These are phyloP conservation scores for Steatornis caripensis DNA, from an alignment of 2,113 vertebrate genomes.

Conservation along the genomic window DNA sequence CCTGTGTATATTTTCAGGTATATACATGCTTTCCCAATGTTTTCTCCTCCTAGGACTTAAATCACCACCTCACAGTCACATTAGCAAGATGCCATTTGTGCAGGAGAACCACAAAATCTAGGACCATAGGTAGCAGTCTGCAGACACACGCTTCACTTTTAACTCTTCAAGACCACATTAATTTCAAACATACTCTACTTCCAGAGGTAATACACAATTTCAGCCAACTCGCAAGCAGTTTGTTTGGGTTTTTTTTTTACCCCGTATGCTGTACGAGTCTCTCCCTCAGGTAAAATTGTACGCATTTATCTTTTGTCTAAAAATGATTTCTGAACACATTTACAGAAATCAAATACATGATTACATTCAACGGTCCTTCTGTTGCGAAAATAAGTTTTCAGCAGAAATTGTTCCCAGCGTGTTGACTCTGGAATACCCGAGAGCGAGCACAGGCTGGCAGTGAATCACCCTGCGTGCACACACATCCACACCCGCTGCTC, in stretches of 20 bases:
- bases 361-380: not conserved
- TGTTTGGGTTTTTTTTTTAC: not conserved
- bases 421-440: not conserved
- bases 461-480: not conserved
- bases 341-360: not conserved
- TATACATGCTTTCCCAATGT: not conserved
- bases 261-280: not conserved
- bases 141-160: not conserved
- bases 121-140: not conserved
- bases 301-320: not conserved
- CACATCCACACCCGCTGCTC: not conserved
- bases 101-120: not conserved
- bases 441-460: not conserved
- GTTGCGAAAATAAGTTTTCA: not conserved
- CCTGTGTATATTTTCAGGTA: not conserved
- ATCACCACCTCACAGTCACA: not conserved
- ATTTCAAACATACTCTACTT: not conserved
- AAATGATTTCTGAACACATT: not conserved
- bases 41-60: not conserved
- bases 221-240: not conserved
- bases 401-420: not conserved
- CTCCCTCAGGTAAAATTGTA: not conserved
- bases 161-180: not conserved
- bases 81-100: not conserved
- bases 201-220: not conserved